Base-by-base conservation (phyloP, 30 jellyfish, hydroid and myxozoan species). In the Hydra vulgaris region DNA sequence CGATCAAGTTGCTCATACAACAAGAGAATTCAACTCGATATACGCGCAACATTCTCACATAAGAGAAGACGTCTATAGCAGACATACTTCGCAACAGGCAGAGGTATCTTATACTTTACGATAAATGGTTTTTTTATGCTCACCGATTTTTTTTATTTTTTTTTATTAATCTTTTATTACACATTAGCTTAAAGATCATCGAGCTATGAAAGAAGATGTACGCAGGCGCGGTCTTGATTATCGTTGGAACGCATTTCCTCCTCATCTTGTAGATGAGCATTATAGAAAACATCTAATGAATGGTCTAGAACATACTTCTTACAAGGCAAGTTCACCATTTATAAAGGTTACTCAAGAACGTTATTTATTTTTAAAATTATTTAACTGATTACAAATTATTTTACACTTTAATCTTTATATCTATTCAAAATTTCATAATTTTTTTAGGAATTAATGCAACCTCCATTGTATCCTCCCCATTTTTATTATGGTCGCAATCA, bases 211-310 rank as follows among this genome's bases (percentile, higher is more conserved):
- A 61, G 98, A 92, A 74, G 98, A 92, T 53, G 18, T 92, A 77
- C 84, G 98, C 56, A 74, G 98, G 71, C 88, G 98, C 21, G 98
- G 96, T 20, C 81, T 81, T 52, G 98, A 92, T 40, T 92, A 88
- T 89, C 84, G 95, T 5, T 87, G 98, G 96, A 84, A 94, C 17
- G 71, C 81, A 72, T 89, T 82, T 23, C 96, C 94, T 27, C 96
- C 93, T 0, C 77, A 87, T 56, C 86, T 74, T 61, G 92, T 87
- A 26, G 85, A 54, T 71, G 98, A 92, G 21, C 95, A 82, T 55
- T 84, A 83, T 79, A 74, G 98, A 73, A 23, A 96, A 23, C 96
- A 92, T 52, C 53, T 92, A 26, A n/a, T 92, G 54, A 85, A 79
- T 81, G 83, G 82, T 27, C 78, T 92, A 53, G 88, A 88, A 0